phyloP scores from a whole-genome alignment of 2,113 vertebrate species.

The Hyperopisus bebe region DNA sequence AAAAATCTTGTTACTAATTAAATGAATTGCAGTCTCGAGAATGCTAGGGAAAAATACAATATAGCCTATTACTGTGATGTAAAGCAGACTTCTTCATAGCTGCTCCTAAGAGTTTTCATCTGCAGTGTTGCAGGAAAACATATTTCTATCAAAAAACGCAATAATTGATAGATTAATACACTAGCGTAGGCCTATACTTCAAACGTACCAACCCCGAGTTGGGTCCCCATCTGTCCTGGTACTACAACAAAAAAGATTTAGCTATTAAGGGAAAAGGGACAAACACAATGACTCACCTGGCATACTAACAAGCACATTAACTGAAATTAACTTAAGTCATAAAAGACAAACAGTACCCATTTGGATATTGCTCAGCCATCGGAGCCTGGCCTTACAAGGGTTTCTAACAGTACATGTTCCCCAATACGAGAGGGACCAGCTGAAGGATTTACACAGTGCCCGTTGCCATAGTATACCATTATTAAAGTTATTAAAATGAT shows the following conservation, averaged over 20 bases:
- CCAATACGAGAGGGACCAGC: background rate
- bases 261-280: background rate
- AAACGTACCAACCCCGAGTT: background rate
- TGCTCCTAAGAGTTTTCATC: background rate
- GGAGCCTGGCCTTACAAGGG: background rate
- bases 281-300: background rate
- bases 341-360: background rate
- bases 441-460: background rate
- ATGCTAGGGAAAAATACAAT: background rate
- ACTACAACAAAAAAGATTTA: background rate
- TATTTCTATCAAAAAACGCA: background rate
- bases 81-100: background rate
- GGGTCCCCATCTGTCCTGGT: background rate
- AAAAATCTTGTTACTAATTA: background rate
- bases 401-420: background rate
- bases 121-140: background rate
- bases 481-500: background rate
- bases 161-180: background rate
- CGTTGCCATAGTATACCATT: background rate
- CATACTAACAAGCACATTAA: background rate
- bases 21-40: background rate
- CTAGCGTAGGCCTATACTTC: background rate
- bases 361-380: background rate
- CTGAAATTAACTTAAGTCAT: background rate
- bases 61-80: background rate